A percentile compares a stretch with the other conserved stretches of the same genome.
Evolutionary conservation across 1,140 invertebrate genomes (phyloP).

Genomic region (Physella acuta): DNA sequence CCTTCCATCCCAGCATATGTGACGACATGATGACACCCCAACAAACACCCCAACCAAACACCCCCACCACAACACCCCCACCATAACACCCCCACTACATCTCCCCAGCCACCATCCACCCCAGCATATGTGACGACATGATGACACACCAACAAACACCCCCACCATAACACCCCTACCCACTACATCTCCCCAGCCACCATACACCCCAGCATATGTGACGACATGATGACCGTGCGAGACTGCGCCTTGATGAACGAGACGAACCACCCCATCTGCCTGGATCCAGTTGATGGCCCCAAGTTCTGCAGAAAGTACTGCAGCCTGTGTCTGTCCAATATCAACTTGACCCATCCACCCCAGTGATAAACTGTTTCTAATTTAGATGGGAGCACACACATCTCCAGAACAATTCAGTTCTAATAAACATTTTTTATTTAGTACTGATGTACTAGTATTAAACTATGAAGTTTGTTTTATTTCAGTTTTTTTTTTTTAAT

Average conservation of each 20-base stretch:
- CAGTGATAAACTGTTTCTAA: neutral
- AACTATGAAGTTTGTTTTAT: neutral
- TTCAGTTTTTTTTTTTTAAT: neutral
- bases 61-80: no score
- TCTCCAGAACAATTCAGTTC: neutral
- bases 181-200: slow-evolving; percentile 24
- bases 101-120: no score
- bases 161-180: neutral
- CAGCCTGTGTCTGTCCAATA: no score
- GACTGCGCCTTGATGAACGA: slow-evolving; percentile 35
- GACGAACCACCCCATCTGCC: slow-evolving; percentile 24
- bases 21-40: no score
- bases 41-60: no score
- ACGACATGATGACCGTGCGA: slow-evolving; percentile 25
- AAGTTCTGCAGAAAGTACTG: slow-evolving; percentile 30
- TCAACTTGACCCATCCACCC: no score
- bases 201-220: slow-evolving; percentile 27
- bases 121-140: no score
- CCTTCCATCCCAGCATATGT: no score
- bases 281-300: slow-evolving; percentile 14
- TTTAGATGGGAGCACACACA: neutral
- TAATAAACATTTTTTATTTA: neutral
- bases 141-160: no score
- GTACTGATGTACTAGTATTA: neutral
- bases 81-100: no score